Base-by-base conservation (phyloP, 2,797 vertebrate genomes). In the Huso huso region DNA sequence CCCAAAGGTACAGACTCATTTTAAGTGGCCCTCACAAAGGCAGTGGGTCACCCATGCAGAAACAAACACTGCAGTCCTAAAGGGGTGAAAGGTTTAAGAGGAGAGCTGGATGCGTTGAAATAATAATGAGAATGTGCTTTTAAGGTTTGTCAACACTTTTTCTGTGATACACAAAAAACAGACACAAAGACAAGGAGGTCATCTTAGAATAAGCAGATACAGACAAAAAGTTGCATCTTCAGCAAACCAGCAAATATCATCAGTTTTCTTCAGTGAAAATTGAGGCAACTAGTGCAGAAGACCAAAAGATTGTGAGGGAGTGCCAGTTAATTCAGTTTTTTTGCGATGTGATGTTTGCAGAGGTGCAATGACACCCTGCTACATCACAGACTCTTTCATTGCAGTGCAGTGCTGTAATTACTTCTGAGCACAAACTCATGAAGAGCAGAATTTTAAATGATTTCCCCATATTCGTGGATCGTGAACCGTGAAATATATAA, bases 371-470 rank as follows among this genome's bases (percentile, higher is more conserved):
- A 69, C 71, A 71, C 71, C 83, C 83, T 79, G 74, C 83, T 72
- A 76, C 83, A 81, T 80, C 68, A 78, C 78, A 78, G 81, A 81
- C 63, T 83, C 78, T 81, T 87, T 83, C 83, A 88, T 87, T 88
- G 84, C 87, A 78, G 71, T 74, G 81, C 81, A 83, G 87, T 74
- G 80, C 81, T 82, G 87, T 90, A 89, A 90, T 90, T 90, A 86
- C 83, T 83, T 78, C 78, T 81, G 84, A 88, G 84, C 79, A 82
- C 84, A 85, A 87, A 81, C 86, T 89, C 87, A 89, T 90, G 86
- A 87, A 87, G 85, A 85, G 83, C 73, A 86, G 85, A 84, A 86
- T 88, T 88, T 87, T 78, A 86, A 90, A 88, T 90, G 73, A 87
- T 90, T 89, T 87, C 78, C 80, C 82, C 71, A 75, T 83, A 82